Conservation (phyloP, 2,888 invertebrate genomes). For the Alcis repandata region DNA sequence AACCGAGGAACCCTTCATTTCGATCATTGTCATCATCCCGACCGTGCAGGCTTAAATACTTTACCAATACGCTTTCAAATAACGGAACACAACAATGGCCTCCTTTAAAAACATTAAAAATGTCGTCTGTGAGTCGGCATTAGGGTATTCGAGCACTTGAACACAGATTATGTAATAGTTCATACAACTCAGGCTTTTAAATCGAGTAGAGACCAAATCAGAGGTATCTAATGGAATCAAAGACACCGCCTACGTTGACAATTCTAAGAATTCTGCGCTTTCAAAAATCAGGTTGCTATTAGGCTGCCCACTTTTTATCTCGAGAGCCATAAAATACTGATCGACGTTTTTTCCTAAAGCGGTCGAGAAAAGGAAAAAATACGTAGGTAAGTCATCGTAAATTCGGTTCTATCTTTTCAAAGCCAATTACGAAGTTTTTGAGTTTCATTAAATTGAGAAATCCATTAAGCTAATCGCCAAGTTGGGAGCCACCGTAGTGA, state of each 20-base stretch:
- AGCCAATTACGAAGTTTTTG: constrained; percentile 78
- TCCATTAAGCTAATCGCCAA: constrained; percentile 82
- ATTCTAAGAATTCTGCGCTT: constrained; percentile 20
- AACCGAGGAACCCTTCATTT: constrained; percentile 74
- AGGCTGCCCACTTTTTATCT: constrained; percentile 27
- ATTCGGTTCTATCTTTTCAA: constrained; percentile 75
- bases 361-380: constrained; percentile 50
- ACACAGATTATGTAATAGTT: neutral
- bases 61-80: constrained; percentile 61
- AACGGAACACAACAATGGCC: constrained; percentile 55
- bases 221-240: constrained; percentile 1
- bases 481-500: constrained; percentile 77
- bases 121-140: constrained; percentile 5
- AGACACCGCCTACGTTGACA: constrained; percentile 8
- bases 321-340: constrained; percentile 31
- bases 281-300: constrained; percentile 43
- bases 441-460: constrained; percentile 81
- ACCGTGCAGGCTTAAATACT: constrained; percentile 70
- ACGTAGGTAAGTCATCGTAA: constrained; percentile 64
- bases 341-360: constrained; percentile 30
- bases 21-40: constrained; percentile 68
- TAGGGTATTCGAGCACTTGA: neutral
- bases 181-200: neutral
- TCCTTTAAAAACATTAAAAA: constrained; percentile 41
- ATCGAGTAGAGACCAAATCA: neutral